Evolutionary conservation across 2,888 invertebrate species (phyloP).

Genomic region (Agrotis puta): DNA sequence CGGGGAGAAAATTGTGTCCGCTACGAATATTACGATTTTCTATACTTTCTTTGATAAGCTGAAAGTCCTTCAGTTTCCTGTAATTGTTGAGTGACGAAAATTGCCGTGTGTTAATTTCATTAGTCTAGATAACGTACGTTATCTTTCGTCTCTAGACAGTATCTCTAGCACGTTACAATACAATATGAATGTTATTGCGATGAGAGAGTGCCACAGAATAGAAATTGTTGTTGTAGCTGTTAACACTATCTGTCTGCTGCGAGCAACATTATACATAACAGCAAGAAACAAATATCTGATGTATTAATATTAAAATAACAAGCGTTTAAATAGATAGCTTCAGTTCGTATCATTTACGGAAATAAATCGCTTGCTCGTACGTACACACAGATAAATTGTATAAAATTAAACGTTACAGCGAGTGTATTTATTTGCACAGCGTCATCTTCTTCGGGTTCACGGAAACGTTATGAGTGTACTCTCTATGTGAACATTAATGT

Average conservation of each 20-base stretch:
- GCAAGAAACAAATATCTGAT: slow-evolving; percentile 26
- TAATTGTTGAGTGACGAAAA: background rate
- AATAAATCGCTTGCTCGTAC: slow-evolving; percentile 34
- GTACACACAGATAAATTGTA: background rate
- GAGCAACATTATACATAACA: background rate
- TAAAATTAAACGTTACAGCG: slow-evolving; percentile 30
- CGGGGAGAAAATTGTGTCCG: background rate
- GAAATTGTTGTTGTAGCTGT: slow-evolving; percentile 21
- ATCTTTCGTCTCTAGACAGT: background rate
- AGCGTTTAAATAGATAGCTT: slow-evolving; percentile 22
- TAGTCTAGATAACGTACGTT: background rate
- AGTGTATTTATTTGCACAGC: slow-evolving; percentile 33
- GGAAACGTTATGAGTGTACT: slow-evolving; percentile 20
- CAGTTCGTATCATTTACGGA: slow-evolving; percentile 32
- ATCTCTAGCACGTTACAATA: background rate
- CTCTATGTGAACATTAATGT: background rate
- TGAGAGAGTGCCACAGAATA: slow-evolving; percentile 1
- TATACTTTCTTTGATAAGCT: background rate
- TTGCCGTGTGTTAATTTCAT: background rate
- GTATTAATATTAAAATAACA: slow-evolving; percentile 23
- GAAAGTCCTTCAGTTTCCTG: background rate
- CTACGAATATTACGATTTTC: background rate
- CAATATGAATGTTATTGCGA: background rate
- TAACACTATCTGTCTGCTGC: slow-evolving; percentile 1
- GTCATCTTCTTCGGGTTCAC: slow-evolving; percentile 16